These are phyloP conservation scores for Neodiprion fabricii DNA, from an alignment of 1,140 invertebrate species.

Conservation along the genomic window DNA sequence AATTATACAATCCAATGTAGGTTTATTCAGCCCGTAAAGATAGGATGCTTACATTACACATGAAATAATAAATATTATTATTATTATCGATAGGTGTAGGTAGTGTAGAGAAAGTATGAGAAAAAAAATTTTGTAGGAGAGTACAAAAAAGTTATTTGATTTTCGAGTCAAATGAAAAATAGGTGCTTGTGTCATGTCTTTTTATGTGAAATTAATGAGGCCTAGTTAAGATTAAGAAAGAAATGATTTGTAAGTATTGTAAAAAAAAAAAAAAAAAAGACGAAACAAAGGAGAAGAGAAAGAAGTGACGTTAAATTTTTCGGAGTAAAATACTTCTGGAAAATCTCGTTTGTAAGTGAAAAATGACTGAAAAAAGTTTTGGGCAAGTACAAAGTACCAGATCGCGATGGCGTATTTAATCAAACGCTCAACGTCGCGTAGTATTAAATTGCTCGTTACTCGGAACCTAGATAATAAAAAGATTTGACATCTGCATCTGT, in stretches of 20 bases:
- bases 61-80: constrained; percentile 27
- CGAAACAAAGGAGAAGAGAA: not conserved
- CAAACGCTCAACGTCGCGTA: too few relatives aligned
- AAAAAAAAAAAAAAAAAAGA: not conserved
- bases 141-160: constrained; percentile 49
- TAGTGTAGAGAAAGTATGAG: constrained; percentile 31
- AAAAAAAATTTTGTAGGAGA: constrained; percentile 50
- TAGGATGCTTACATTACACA: constrained; percentile 20
- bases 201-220: constrained; percentile 18
- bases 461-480: constrained; percentile 20
- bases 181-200: constrained; percentile 33
- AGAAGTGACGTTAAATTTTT: not conserved
- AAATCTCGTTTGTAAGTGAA: constrained; percentile 7
- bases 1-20: constrained; percentile 11
- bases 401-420: too few relatives aligned
- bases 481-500: constrained; percentile 13
- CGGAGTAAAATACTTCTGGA: not conserved
- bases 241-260: not conserved
- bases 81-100: constrained; percentile 33
- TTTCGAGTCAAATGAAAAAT: constrained; percentile 38
- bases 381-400: not conserved
- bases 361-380: not conserved
- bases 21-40: constrained; percentile 24
- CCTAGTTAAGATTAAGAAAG: not conserved
- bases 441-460: not conserved